Percentiles rank a stretch among this genome's conserved stretches.
These are phyloP conservation scores for Sialis fuliginosa DNA, from an alignment of 2,888 invertebrate genomes.

Conservation along the genomic window DNA sequence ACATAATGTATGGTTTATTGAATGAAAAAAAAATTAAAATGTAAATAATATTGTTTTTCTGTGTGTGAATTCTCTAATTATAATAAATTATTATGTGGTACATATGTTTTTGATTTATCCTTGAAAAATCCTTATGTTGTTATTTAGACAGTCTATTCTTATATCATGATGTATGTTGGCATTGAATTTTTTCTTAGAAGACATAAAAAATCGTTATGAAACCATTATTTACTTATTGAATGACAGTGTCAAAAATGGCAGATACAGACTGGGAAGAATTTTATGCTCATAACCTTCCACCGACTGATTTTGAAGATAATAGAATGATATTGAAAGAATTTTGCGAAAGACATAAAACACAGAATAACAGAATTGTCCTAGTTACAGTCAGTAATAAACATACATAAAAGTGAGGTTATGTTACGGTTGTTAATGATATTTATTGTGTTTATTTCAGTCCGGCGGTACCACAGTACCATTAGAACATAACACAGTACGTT, in stretches of 20 bases:
- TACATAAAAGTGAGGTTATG: not conserved
- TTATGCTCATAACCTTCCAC: constrained; percentile 60
- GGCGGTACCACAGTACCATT: constrained; percentile 95
- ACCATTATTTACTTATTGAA: not conserved
- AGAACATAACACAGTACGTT: constrained; percentile 93
- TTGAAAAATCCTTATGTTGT: too few relatives aligned
- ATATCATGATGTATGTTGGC: too few relatives aligned
- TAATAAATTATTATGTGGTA: too few relatives aligned
- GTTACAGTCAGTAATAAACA: constrained; percentile 46
- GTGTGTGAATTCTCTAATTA: too few relatives aligned
- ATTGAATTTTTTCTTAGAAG: too few relatives aligned
- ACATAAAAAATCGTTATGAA: not conserved
- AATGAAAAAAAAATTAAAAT: too few relatives aligned
- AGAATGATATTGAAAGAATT: constrained; percentile 55
- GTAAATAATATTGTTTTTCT: too few relatives aligned
- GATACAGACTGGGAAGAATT: constrained; percentile 61
- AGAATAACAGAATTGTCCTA: constrained; percentile 52
- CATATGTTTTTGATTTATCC: too few relatives aligned
- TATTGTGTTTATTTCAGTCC: constrained; percentile 38
- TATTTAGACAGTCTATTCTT: too few relatives aligned
- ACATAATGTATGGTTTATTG: too few relatives aligned
- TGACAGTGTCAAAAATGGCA: not conserved
- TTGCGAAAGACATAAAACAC: constrained; percentile 47
- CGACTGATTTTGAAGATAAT: constrained; percentile 58
- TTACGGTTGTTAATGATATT: not conserved